Evolutionary conservation across 1,140 invertebrate species (phyloP), one percentile per base, ranked within the genome.

Genomic region (Musca vetustissima): DNA sequence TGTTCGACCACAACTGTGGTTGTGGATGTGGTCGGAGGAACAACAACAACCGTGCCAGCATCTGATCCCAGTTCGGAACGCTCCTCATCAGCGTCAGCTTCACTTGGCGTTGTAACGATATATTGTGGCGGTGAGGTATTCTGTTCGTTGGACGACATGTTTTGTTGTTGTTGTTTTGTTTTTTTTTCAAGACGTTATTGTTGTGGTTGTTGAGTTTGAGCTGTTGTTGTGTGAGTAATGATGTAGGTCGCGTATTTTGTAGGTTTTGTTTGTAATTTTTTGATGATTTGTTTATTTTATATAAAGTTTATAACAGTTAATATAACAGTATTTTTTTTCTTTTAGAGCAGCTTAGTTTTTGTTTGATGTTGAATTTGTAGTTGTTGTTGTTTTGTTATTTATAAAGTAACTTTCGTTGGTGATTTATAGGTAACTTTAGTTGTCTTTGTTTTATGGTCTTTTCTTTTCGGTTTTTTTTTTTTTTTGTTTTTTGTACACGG

Each of bases 21-120:
- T 1, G 50, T 61, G 17, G 43, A 32, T 43, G 72, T 74, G 28
- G 71, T 32, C 7, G 25, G n/a, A n/a, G n/a, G 32, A 59, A 43
- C 47, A 64, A 43, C 48, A 19, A 24, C 67, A 21, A 9, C 22
- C 15, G 52, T 14, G 50, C 36, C 19, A 28, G 14, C 36, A 25
- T 52, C 68, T 6, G 43, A 19, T 3, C 50, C 61, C 15, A 28
- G 49, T 48, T 78, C 76, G 4, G 78, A 78, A 21, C 76, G 75
- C 32, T 76, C 69, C 50, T 82, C 80, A 0, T 80, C 80, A 50
- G 77, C 73, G 57, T 81, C 80, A 50, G 75, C 78, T 48, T 82
- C 80, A 70, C 80, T 80, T 15, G 80, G 78, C 1, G 78, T 80
- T 25, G 80, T 82, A 59, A 82, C 78, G 13, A 82, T 82, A 28